Percentiles rank a stretch among this genome's conserved stretches.
Evolutionary conservation across 2,113 vertebrate genomes (phyloP).

Genomic region (Ictalurus punctatus): DNA sequence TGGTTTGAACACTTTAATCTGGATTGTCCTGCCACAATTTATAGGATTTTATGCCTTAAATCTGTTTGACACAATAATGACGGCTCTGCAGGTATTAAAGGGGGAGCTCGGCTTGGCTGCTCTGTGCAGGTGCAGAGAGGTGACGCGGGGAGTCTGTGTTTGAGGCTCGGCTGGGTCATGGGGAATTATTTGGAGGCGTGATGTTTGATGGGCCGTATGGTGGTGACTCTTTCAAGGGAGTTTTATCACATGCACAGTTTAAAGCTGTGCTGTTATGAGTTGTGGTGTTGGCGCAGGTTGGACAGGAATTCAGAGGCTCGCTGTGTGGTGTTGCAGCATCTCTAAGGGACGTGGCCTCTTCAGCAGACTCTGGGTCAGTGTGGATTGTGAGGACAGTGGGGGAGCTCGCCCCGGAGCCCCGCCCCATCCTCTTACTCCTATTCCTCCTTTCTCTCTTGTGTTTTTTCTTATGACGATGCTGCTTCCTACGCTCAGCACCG

Average conservation of each 20-base stretch:
- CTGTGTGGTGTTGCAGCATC: constrained; percentile 27
- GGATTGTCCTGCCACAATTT: neutral
- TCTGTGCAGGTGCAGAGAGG: neutral
- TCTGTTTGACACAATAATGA: neutral
- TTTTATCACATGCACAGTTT: neutral
- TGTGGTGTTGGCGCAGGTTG: neutral
- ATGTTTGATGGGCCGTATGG: neutral
- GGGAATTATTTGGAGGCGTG: neutral
- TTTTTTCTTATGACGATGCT: constrained; percentile 87
- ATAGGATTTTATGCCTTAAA: neutral
- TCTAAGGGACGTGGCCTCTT: neutral
- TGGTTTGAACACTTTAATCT: neutral
- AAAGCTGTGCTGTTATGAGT: neutral
- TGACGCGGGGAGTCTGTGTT: neutral
- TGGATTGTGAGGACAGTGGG: constrained; percentile 84
- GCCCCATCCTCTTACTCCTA: constrained; percentile 68
- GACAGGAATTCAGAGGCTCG: neutral
- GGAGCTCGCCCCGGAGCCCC: constrained; percentile 56
- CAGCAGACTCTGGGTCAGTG: constrained; percentile 77
- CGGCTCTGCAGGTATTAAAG: neutral
- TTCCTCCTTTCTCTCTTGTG: constrained; percentile 81
- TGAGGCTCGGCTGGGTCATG: neutral
- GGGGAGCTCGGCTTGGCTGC: neutral
- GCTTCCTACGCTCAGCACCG: constrained; percentile 73
- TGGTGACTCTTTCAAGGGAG: neutral